Conservation (phyloP, 2,113 vertebrate genomes). For the Noturus placidus region DNA sequence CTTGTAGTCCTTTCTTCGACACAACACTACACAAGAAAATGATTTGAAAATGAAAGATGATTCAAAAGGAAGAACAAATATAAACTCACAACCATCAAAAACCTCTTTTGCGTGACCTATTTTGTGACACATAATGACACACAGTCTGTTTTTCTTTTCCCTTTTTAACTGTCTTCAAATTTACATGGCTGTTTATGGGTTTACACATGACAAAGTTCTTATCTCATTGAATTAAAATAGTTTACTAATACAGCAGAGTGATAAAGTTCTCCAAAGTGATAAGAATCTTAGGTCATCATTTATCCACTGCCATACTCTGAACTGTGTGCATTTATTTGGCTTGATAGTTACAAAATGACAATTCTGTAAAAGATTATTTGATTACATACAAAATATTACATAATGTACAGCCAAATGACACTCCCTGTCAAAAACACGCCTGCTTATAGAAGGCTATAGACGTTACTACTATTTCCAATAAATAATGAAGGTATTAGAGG, state of each 20-base stretch:
- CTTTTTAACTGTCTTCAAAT: not conserved
- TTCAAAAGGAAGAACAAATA: not conserved
- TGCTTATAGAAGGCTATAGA: not conserved
- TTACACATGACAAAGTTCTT: not conserved
- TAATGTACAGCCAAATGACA: not conserved
- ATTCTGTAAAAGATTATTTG: not conserved
- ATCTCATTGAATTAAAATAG: not conserved
- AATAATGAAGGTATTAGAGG: not conserved
- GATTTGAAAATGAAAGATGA: not conserved
- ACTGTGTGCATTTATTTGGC: not conserved
- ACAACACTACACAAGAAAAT: not conserved
- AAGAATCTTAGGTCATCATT: constrained; percentile 7
- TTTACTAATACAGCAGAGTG: constrained; percentile 24
- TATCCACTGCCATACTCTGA: not conserved
- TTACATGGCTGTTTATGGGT: not conserved
- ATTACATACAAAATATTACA: not conserved
- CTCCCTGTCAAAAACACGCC: not conserved
- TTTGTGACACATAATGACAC: not conserved
- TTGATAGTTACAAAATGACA: not conserved
- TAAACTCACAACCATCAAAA: not conserved
- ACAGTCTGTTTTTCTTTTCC: not conserved
- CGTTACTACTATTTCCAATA: not conserved
- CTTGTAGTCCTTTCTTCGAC: not conserved
- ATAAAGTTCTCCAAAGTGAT: not conserved
- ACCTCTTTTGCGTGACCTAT: not conserved